Base-by-base conservation (phyloP, 2,113 vertebrate genomes). In the Eira barbara region DNA sequence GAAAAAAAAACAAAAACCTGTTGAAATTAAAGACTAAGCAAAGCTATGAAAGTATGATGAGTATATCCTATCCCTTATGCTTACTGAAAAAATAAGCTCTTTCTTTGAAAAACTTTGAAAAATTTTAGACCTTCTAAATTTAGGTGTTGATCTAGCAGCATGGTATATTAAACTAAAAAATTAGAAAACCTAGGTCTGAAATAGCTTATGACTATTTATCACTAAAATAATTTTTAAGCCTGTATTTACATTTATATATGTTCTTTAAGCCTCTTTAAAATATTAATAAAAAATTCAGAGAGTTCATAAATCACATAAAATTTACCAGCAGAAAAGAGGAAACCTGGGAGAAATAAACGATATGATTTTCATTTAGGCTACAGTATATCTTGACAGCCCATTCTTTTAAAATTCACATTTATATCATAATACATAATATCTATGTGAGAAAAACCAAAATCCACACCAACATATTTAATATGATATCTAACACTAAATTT, bases 331-430 rank as follows among this genome's bases (percentile, higher is more conserved):
- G 83, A 92, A 71, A 94, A 94, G 34, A 94, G n/a, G 57, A 96
- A 93, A 83, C 23, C 21, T 92, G 34, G n/a, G 49, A 83, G 61
- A 95, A 94, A 97, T 92, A 94, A 94, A 94, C 47, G 59, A 39
- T 18, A 82, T 34, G 36, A 59, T 95, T 97, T 97, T 95, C 73
- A 95, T 79, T 94, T 94, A 94, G 39, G 45, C 36, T 52, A 95
- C 7, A 79, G 29, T n/a, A 90, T 47, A 94, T 31, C 13, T 29
- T 86, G 83, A 89, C 7, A 96, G 86, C 23, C 23, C n/a, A 82
- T 87, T 94, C 67, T 95, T 93, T 88, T 71, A 59, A 94, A 97
- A 96, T 94, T 92, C 61, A 95, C 27, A 92, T 73, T 95, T 96
- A 65, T 55, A 91, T 86, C 71, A 95, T 11, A 93, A 91, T 93